phyloP scores from a whole-genome alignment of 2,797 vertebrate species.

The Astyanax mexicanus region DNA sequence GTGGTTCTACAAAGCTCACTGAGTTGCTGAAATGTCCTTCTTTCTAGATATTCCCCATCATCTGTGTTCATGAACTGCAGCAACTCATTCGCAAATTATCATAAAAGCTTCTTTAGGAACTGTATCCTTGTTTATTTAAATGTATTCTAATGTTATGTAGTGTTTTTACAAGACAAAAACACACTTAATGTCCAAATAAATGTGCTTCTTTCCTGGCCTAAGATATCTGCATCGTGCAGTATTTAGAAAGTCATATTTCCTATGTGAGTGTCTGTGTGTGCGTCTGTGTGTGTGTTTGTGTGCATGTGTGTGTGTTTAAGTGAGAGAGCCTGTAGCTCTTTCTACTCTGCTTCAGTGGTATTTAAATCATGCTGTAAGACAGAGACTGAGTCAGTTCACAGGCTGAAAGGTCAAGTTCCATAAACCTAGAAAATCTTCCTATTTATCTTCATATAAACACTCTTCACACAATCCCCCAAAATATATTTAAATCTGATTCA shows the following conservation, averaged over 20 bases:
- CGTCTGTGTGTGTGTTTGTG: background rate
- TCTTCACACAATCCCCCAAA: background rate
- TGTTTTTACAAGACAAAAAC: background rate
- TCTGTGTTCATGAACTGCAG: no score
- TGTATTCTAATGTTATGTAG: background rate
- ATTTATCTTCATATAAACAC: background rate
- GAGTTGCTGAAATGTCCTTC: no score
- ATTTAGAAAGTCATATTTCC: background rate
- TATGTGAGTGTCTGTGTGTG: background rate
- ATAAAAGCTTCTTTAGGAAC: no score
- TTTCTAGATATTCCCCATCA: no score
- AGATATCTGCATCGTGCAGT: background rate
- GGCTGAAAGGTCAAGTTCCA: conserved; percentile 7
- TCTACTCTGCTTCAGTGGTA: background rate
- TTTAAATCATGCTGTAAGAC: background rate
- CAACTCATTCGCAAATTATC: no score
- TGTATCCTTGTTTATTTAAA: background rate
- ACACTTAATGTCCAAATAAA: background rate
- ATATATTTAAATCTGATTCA: background rate
- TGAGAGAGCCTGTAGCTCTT: conserved; percentile 16
- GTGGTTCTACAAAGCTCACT: no score
- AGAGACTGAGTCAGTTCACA: conserved; percentile 3
- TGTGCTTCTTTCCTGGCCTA: background rate
- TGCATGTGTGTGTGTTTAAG: background rate
- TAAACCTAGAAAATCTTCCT: background rate